Evolutionary conservation across 2,113 vertebrate species (phyloP).

Genomic region (Tragelaphus imberbis): DNA sequence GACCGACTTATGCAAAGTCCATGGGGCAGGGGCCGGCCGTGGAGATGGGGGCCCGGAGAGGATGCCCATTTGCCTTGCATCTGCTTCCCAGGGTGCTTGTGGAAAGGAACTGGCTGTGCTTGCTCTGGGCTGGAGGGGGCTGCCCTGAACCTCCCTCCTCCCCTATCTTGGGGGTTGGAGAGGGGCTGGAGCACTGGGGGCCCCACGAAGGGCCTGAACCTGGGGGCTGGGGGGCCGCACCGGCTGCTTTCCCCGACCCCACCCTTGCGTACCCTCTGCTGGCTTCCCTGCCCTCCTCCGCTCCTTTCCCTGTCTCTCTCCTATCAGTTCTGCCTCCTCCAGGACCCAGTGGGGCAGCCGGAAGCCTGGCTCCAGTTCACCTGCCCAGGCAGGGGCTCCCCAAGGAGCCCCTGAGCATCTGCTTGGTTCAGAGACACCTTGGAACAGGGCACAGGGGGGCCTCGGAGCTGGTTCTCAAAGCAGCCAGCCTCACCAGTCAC

Average conservation of each 20-base stretch:
- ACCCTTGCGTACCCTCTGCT: neutral
- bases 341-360: neutral
- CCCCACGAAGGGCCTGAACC: neutral
- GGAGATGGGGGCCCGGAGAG: neutral
- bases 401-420: neutral
- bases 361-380: neutral
- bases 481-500: neutral
- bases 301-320: neutral
- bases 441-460: no score
- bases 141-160: neutral
- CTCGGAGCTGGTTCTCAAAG: neutral
- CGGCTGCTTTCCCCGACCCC: fast-evolving
- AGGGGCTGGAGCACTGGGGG: no score
- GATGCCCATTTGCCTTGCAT: neutral
- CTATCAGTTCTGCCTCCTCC: neutral
- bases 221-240: neutral
- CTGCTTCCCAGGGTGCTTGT: neutral
- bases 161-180: neutral
- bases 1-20: neutral
- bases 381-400: no score
- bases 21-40: fast-evolving
- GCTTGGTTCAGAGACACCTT: neutral
- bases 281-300: no score
- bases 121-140: neutral
- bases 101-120: fast-evolving